phyloP scores from a whole-genome alignment of 2,888 invertebrate species.

The Noctuana brunneofusca region DNA sequence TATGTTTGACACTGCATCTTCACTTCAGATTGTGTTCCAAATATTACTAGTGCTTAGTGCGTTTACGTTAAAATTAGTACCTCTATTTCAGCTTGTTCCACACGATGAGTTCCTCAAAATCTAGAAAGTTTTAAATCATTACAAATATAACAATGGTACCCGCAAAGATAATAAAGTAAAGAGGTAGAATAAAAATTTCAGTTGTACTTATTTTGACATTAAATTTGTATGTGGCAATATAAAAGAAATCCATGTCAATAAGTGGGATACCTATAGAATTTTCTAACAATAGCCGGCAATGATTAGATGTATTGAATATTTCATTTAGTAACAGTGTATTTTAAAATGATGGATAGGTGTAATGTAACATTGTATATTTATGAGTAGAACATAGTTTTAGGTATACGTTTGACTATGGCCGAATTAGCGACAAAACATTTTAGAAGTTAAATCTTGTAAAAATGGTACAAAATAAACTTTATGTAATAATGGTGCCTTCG shows the following conservation, averaged over 20 bases:
- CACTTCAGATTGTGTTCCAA: too few species aligned
- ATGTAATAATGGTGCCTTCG: neutral
- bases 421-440: neutral
- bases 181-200: neutral
- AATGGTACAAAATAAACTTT: too few species aligned
- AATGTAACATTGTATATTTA: too few species aligned
- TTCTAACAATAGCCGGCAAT: conserved; percentile 31
- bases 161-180: neutral
- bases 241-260: conserved; percentile 11
- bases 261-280: conserved; percentile 14
- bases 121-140: neutral
- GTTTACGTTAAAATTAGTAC: too few species aligned
- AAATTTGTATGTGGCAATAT: conserved; percentile 11
- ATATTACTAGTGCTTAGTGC: too few species aligned
- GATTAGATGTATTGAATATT: conserved; percentile 38
- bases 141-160: neutral
- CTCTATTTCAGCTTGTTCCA: too few species aligned
- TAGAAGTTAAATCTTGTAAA: too few species aligned
- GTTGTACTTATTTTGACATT: conserved; percentile 24
- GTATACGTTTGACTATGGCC: neutral
- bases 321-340: conserved; percentile 37
- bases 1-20: too few species aligned
- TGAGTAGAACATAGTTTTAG: conserved; percentile 3
- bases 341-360: conserved; percentile 39
- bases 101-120: neutral